Percentiles rank a stretch among this genome's conserved stretches.
Conservation (phyloP, 2,888 invertebrate genomes). For the Horisme vitalbata region DNA sequence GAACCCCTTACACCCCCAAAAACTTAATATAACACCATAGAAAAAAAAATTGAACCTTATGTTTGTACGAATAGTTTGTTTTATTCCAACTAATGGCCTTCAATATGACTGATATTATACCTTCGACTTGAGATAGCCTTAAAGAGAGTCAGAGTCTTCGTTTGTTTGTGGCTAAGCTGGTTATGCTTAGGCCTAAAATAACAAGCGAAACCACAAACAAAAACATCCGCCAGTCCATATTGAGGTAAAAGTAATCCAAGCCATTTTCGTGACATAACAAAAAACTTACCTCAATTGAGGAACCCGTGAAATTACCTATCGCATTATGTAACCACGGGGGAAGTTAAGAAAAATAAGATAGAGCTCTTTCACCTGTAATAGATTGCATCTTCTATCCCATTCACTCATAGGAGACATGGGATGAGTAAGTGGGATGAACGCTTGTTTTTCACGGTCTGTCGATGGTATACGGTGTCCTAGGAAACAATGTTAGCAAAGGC, state of each 20-base stretch:
- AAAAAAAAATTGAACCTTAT: no score
- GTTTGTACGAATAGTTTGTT: no score
- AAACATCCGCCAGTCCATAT: background rate
- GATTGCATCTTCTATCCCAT: conserved; percentile 21
- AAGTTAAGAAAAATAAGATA: conserved; percentile 27
- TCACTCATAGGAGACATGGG: conserved; percentile 11
- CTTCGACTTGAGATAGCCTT: no score
- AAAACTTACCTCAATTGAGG: conserved; percentile 16
- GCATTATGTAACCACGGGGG: conserved; percentile 21
- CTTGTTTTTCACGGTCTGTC: conserved; percentile 42
- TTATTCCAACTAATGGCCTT: background rate
- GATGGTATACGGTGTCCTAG: no score
- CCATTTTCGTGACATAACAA: background rate
- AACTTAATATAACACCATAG: no score
- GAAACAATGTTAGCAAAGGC: no score
- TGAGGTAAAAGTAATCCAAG: no score
- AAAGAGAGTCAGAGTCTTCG: no score
- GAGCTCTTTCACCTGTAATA: conserved; percentile 27
- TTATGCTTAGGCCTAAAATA: no score
- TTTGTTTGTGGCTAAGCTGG: no score
- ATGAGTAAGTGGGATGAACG: conserved; percentile 20
- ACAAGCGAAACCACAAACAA: background rate
- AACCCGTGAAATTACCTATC: conserved; percentile 9
- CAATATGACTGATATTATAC: background rate
- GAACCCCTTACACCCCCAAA: no score